Evolutionary conservation across 2,888 invertebrate genomes (phyloP).

Genomic region (Tanytarsus gracilentus): DNA sequence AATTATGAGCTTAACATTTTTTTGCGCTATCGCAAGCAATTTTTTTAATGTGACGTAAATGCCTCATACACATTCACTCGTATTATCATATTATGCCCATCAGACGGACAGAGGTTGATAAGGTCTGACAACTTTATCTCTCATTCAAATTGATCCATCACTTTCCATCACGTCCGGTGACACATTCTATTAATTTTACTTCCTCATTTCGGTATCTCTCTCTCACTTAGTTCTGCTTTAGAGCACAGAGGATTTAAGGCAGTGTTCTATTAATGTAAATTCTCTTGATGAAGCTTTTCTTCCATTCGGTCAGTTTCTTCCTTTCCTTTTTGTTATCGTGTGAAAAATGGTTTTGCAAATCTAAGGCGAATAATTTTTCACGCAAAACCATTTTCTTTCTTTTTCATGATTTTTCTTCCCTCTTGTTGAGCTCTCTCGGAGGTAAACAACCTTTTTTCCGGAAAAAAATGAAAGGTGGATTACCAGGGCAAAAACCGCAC

Average conservation of each 20-base stretch:
- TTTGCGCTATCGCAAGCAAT: too few species aligned
- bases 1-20: too few species aligned
- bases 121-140: conserved; percentile 1
- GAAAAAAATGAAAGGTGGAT: too few species aligned
- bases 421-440: too few species aligned
- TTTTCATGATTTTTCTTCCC: too few species aligned
- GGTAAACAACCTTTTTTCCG: conserved; percentile 1
- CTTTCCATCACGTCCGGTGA: conserved; percentile 9
- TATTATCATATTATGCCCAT: neutral
- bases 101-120: too few species aligned
- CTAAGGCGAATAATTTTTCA: too few species aligned
- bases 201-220: neutral
- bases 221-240: neutral
- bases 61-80: neutral
- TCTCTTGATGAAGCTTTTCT: conserved; percentile 4
- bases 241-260: neutral
- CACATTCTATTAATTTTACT: conserved; percentile 17
- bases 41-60: neutral
- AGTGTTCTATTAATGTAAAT: conserved; percentile 13
- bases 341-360: conserved; percentile 15
- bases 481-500: too few species aligned
- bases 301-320: too few species aligned
- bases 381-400: too few species aligned
- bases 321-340: neutral
- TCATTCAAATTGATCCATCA: conserved; percentile 14